Base-by-base conservation (phyloP, 1,140 invertebrate genomes). In the Zaprionus inermis region DNA sequence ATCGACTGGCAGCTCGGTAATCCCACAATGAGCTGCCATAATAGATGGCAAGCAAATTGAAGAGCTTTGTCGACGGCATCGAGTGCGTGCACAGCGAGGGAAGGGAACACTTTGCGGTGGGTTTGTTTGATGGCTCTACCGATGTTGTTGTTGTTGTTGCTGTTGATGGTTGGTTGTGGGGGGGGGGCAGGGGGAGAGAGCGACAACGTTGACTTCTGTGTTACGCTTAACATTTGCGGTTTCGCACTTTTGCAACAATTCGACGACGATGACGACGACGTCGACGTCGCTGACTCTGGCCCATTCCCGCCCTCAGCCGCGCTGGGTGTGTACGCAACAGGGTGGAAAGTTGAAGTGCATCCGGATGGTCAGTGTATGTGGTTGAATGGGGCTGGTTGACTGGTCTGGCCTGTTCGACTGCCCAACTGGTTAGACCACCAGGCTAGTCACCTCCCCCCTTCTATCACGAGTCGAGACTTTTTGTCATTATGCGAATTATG, bases 281-380 rank as follows among this genome's bases (percentile, higher is more conserved):
- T 36, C 32, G 59, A 28, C 34, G 65, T 46, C 51, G 67, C 28
- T 57, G 61, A 44, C 52, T 54, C 70, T 70, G 75, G 61, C 64
- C 76, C 61, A 66, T 5, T 24, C 36, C 49, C 6, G 5, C 32
- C 22, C 18, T 11, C 18, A 22, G 5, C 49, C n/a, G 2, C 1
- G 12, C 12, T 20, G 44, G 69, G 65, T 68, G 72, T 81, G 72
- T 88, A 88, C 88, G 88, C 88, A 91, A 89, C 81, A 91, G 88
- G 88, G 88, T 91, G 88, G 88, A 91, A 91, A 88, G 88, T 91
- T 91, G 88, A 91, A 91, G 88, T 90, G 88, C 86, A 90, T 90
- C 82, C 82, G 86, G 84, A 68, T 89, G 84, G 84, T 89, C 84
- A 89, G 84, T 69, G 56, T 54, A 52, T 60, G 59, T 66, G 67